A percentile compares a stretch with the other conserved stretches of the same genome.
These are phyloP conservation scores for Napeogenes sylphis DNA, from an alignment of 2,888 invertebrate genomes.

Conservation along the genomic window DNA sequence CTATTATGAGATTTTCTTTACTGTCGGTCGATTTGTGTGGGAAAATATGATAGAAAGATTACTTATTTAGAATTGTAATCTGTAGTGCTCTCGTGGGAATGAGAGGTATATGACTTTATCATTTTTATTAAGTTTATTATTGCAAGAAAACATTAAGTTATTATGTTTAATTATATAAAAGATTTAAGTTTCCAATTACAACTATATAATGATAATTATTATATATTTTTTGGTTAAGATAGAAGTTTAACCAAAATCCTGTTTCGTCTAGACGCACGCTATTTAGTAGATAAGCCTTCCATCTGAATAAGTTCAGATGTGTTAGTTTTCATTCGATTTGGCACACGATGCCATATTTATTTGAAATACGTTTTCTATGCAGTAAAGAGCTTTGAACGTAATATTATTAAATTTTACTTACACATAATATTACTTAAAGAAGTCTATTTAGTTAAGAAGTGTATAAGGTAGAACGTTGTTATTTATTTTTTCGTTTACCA, in stretches of 20 bases:
- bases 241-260: constrained; percentile 1
- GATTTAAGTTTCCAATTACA: too few relatives aligned
- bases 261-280: constrained; percentile 20
- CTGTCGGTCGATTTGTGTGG: constrained; percentile 30
- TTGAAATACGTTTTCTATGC: constrained; percentile 25
- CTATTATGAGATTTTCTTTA: constrained; percentile 31
- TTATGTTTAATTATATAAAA: too few relatives aligned
- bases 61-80: constrained; percentile 16
- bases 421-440: too few relatives aligned
- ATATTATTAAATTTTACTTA: too few relatives aligned
- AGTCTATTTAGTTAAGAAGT: too few relatives aligned
- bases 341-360: constrained; percentile 34
- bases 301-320: constrained; percentile 25
- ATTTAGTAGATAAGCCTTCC: constrained; percentile 21
- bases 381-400: neutral
- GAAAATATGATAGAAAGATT: constrained; percentile 22
- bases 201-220: neutral
- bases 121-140: constrained; percentile 6
- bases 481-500: too few relatives aligned
- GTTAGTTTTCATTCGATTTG: constrained; percentile 39
- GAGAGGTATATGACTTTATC: neutral
- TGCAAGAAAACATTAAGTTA: too few relatives aligned
- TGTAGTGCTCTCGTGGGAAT: constrained; percentile 27
- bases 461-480: too few relatives aligned
- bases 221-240: neutral